Evolutionary conservation across 2,888 invertebrate genomes (phyloP).

Genomic region (Hedya salicella): DNA sequence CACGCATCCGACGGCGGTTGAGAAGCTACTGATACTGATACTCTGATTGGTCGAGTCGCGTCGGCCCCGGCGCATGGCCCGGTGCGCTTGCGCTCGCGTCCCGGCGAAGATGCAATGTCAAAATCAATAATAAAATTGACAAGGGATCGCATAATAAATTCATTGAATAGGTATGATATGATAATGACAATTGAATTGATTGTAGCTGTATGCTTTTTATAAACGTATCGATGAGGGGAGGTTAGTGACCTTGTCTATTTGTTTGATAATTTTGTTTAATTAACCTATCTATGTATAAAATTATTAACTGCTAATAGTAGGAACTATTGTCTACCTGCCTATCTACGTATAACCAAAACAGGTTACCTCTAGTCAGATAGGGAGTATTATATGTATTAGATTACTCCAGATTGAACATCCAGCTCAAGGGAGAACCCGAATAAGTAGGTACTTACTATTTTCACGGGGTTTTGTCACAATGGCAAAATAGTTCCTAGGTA

Average conservation of each 20-base stretch:
- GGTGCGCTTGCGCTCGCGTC: conserved; percentile 46
- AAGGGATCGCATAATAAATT: conserved; percentile 49
- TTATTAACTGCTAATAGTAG: too few species aligned
- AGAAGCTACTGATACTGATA: conserved; percentile 65
- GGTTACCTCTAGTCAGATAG: too few species aligned
- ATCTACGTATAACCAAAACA: too few species aligned
- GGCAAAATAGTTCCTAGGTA: too few species aligned
- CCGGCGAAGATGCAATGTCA: conserved; percentile 61
- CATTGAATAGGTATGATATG: conserved; percentile 42
- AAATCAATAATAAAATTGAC: conserved; percentile 44
- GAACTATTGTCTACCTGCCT: too few species aligned
- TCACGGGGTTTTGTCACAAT: too few species aligned
- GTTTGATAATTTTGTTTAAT: too few species aligned
- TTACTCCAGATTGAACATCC: too few species aligned
- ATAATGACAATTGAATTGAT: conserved; percentile 47
- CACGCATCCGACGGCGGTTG: conserved; percentile 57
- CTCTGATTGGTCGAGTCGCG: conserved; percentile 59
- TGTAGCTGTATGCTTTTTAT: conserved; percentile 12
- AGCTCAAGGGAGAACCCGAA: too few species aligned
- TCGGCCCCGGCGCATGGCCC: conserved; percentile 51
- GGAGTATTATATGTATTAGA: too few species aligned
- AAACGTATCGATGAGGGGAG: conserved; percentile 20
- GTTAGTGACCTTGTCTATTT: conserved; percentile 16
- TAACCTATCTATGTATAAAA: too few species aligned
- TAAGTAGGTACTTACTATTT: too few species aligned